Evolutionary conservation across 2,888 invertebrate species (phyloP).

Genomic region (Autographa pulchrina): DNA sequence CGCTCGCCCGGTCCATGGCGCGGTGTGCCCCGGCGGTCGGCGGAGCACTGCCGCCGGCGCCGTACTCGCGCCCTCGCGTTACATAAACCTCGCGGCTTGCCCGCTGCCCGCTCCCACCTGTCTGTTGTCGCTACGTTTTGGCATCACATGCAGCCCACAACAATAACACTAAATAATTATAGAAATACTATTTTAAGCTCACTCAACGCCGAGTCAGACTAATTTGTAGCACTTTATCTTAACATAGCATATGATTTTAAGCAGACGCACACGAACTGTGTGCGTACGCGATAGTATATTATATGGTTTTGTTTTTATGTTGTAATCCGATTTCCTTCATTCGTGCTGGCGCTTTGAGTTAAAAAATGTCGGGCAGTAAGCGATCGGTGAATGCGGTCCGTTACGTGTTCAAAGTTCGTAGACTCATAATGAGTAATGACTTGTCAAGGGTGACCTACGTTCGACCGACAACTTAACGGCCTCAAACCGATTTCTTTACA

Average conservation of each 20-base stretch:
- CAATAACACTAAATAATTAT: constrained; percentile 88
- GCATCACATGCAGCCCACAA: constrained; percentile 84
- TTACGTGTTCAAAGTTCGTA: constrained; percentile 25
- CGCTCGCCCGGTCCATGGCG: constrained; percentile 81
- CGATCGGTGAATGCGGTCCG: constrained; percentile 14
- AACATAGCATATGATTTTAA: constrained; percentile 61
- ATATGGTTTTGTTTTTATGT: constrained; percentile 42
- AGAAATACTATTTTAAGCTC: constrained; percentile 81
- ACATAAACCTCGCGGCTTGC: constrained; percentile 79
- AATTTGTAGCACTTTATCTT: constrained; percentile 75
- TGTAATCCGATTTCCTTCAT: constrained; percentile 25
- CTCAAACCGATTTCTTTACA: constrained; percentile 31
- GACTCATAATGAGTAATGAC: constrained; percentile 54
- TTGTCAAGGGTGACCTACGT: constrained; percentile 53
- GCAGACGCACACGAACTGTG: constrained; percentile 42
- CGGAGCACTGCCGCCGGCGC: constrained; percentile 80
- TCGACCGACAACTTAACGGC: constrained; percentile 40
- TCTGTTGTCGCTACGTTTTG: constrained; percentile 85
- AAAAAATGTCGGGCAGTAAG: constrained; percentile 21
- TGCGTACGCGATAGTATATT: constrained; percentile 7
- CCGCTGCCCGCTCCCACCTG: constrained; percentile 85
- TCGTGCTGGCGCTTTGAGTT: not conserved
- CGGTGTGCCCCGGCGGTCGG: constrained; percentile 77
- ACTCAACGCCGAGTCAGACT: constrained; percentile 73
- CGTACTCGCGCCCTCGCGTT: constrained; percentile 76